Conservation (phyloP, 2,888 invertebrate species). For the Buathra laborator region DNA sequence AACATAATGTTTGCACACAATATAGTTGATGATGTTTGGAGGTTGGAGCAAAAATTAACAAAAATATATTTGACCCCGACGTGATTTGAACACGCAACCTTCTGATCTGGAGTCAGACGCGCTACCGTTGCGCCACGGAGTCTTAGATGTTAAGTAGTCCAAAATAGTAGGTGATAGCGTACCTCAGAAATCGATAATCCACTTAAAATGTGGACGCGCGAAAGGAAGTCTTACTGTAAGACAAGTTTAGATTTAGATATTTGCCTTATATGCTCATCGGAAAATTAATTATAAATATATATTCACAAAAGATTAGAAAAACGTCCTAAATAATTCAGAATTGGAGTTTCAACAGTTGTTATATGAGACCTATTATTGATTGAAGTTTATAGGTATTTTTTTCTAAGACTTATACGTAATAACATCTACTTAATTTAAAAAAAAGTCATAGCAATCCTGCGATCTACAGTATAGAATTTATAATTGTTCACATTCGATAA, state of each 20-base stretch:
- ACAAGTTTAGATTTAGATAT: not conserved
- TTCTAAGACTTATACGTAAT: not conserved
- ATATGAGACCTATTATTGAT: not conserved
- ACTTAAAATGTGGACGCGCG: not conserved
- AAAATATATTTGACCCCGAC: conserved; percentile 90
- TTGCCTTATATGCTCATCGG: not conserved
- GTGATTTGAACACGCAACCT: conserved; percentile 99
- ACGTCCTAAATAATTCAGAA: not conserved
- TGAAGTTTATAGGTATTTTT: not conserved
- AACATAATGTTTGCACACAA: no score
- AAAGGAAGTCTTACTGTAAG: not conserved
- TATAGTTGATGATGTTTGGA: not conserved
- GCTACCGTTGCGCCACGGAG: conserved; percentile 99
- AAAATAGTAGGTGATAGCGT: conserved; percentile 18
- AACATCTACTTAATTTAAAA: not conserved
- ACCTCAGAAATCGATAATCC: not conserved
- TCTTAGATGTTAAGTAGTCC: conserved; percentile 82
- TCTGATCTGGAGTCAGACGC: conserved; percentile 99
- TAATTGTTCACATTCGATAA: not conserved
- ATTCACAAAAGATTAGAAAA: not conserved
- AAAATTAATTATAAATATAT: not conserved
- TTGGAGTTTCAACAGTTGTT: not conserved
- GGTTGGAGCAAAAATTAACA: not conserved
- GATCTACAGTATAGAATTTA: not conserved
- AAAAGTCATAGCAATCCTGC: not conserved